phyloP scores from a whole-genome alignment of 2,113 vertebrate genomes.

The Morphnarchus princeps region DNA sequence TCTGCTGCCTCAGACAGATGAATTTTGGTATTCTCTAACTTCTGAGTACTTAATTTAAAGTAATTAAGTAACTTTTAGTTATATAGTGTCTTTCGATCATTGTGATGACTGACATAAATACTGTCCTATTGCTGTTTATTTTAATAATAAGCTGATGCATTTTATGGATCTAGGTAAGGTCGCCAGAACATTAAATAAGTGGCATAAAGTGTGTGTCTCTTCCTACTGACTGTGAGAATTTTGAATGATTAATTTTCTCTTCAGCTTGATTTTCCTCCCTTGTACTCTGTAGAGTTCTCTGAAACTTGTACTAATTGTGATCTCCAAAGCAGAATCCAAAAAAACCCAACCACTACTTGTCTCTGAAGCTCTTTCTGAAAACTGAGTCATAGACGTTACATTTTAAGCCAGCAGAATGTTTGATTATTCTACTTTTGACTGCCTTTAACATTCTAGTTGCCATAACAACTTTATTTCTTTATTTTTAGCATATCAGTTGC shows the following conservation, averaged over 20 bases:
- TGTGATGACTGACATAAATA: not conserved
- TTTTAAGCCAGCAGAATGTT: slow-evolving; percentile 76
- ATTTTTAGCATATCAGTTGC: slow-evolving; percentile 80
- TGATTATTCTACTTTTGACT: slow-evolving; percentile 80
- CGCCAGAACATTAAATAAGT: not conserved
- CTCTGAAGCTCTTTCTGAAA: slow-evolving; percentile 66
- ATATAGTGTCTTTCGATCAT: not conserved
- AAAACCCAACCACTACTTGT: slow-evolving; percentile 10
- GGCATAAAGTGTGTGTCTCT: not conserved
- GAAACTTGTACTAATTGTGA: not conserved
- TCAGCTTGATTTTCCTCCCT: not conserved
- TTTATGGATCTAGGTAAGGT: not conserved
- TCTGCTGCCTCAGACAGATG: not conserved
- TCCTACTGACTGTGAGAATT: not conserved
- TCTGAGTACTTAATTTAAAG: not conserved
- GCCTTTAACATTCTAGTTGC: slow-evolving; percentile 81
- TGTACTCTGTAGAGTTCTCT: not conserved
- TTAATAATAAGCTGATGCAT: not conserved
- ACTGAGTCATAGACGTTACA: slow-evolving; percentile 75
- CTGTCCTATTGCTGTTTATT: not conserved
- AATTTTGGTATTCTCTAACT: not conserved
- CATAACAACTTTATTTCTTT: slow-evolving; percentile 87
- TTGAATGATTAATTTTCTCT: not conserved
- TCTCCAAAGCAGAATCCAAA: slow-evolving; percentile 2
- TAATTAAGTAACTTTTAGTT: not conserved